Evolutionary conservation across 2,797 vertebrate species (phyloP).

Genomic region (Tapera naevia): DNA sequence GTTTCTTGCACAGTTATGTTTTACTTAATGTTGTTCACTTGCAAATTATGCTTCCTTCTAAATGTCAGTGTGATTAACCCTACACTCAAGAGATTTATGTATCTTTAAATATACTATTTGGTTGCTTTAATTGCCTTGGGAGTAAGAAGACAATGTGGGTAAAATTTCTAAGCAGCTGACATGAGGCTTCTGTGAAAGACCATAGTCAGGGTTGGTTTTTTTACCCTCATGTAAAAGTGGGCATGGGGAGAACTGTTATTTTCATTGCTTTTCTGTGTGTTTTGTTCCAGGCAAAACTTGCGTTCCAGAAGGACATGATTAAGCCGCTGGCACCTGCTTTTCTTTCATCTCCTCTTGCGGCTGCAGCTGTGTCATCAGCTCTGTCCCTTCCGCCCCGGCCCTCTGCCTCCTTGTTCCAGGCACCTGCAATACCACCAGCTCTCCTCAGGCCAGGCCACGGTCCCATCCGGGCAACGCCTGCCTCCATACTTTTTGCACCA

Average conservation of each 20-base stretch:
- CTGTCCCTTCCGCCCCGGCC: slow-evolving; percentile 85
- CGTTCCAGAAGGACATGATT: slow-evolving; percentile 88
- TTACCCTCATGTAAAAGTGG: neutral
- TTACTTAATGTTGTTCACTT: neutral
- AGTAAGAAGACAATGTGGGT: neutral
- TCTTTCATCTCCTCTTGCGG: slow-evolving; percentile 83
- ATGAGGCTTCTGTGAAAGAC: neutral
- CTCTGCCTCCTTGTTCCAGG: slow-evolving; percentile 85
- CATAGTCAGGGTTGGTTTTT: neutral
- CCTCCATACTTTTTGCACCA: slow-evolving; percentile 90
- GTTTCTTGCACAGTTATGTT: neutral
- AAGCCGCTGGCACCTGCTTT: slow-evolving; percentile 89
- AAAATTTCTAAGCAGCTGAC: neutral
- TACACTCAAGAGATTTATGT: neutral
- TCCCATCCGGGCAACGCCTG: slow-evolving; percentile 86
- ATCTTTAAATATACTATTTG: neutral
- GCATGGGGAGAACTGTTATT: neutral
- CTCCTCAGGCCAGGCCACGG: slow-evolving; percentile 90
- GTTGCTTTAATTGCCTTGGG: neutral
- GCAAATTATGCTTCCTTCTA: neutral
- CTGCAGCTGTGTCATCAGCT: slow-evolving; percentile 78
- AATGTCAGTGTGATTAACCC: neutral
- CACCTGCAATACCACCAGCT: slow-evolving; percentile 80
- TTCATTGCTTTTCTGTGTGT: neutral
- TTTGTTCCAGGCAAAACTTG: slow-evolving; percentile 83